These are phyloP conservation scores for Zosterops lateralis DNA, from an alignment of 2,113 vertebrate species.

Conservation along the genomic window DNA sequence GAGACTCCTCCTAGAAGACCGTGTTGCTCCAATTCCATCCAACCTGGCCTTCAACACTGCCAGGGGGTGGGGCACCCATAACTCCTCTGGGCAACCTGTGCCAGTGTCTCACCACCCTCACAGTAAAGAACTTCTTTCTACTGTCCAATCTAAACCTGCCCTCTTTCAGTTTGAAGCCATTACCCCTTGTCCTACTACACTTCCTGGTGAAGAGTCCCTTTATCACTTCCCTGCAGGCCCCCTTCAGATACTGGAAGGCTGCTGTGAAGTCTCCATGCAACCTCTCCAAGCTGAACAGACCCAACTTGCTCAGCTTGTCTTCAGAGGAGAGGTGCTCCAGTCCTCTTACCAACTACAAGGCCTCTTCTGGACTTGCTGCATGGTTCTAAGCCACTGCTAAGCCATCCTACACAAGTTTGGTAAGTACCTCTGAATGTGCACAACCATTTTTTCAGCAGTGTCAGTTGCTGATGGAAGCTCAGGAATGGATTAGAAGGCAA, in stretches of 20 bases:
- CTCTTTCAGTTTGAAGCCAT: neutral
- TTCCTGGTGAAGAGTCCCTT: neutral
- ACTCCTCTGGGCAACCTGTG: neutral
- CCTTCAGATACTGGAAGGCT: neutral
- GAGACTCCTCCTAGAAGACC: neutral
- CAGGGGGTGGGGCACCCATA: neutral
- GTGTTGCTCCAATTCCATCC: neutral
- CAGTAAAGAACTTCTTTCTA: neutral
- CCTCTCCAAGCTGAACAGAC: neutral
- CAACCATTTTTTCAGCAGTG: neutral
- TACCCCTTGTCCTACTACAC: neutral
- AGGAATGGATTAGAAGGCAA: neutral
- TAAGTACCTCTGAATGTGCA: neutral
- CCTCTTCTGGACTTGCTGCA: neutral
- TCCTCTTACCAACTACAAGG: neutral
- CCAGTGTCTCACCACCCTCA: neutral
- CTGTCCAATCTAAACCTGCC: neutral
- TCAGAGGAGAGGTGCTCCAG: neutral
- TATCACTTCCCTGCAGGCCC: rapidly evolving
- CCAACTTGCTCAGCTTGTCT: neutral
- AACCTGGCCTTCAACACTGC: neutral
- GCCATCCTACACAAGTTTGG: neutral
- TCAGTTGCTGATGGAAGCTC: neutral
- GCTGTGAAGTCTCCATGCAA: neutral
- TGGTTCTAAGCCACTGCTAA: neutral